Conservation (phyloP, 2,113 vertebrate species). For the Pimephales promelas region DNA sequence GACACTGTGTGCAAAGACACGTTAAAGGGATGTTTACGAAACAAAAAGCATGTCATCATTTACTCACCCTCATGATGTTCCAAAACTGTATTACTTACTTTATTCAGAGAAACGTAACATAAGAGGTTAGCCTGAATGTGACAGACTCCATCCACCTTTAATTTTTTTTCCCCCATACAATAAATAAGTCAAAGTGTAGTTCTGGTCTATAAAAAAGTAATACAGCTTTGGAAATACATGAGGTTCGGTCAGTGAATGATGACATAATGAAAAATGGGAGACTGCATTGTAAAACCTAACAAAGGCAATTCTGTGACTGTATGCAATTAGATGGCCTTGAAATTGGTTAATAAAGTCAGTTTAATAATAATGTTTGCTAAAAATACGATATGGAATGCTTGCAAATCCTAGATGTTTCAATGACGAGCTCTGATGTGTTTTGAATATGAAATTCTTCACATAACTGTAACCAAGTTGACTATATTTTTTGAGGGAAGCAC, state of each 20-base stretch:
- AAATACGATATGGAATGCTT: not conserved
- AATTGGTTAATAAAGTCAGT: not conserved
- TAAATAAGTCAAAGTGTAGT: not conserved
- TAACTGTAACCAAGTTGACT: not conserved
- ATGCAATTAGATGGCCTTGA: not conserved
- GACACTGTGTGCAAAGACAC: slow-evolving; percentile 20
- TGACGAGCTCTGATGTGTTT: not conserved
- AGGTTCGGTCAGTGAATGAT: not conserved
- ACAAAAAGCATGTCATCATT: not conserved
- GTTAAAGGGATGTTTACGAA: not conserved
- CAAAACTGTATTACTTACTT: not conserved
- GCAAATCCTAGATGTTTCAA: not conserved
- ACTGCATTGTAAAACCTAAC: not conserved
- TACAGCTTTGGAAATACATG: not conserved
- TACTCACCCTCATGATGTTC: not conserved
- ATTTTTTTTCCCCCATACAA: not conserved
- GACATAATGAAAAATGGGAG: not conserved
- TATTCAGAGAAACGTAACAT: not conserved
- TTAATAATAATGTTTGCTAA: not conserved
- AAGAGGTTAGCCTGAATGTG: not conserved
- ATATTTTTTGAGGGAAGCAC: not conserved
- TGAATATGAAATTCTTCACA: not conserved
- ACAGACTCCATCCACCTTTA: not conserved
- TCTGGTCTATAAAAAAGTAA: not conserved
- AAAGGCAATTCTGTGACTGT: not conserved